Evolutionary conservation across 2,113 vertebrate genomes (phyloP).

Genomic region (Phalacrocorax pelagicus): DNA sequence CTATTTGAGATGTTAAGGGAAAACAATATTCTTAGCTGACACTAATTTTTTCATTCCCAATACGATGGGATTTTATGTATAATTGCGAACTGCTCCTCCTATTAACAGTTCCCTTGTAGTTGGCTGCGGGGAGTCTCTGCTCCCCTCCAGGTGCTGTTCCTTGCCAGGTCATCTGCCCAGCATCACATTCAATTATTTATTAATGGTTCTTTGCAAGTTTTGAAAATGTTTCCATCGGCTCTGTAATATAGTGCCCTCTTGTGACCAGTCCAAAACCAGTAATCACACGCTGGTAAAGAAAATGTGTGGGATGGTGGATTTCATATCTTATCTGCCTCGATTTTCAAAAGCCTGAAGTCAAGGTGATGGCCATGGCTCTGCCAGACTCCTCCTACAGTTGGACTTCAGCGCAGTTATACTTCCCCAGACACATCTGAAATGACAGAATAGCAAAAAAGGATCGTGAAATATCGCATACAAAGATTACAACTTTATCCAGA

Average conservation of each 20-base stretch:
- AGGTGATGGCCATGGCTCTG: not conserved
- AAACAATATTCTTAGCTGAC: not conserved
- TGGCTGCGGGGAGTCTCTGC: not conserved
- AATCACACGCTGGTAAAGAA: accelerated
- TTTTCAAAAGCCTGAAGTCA: not conserved
- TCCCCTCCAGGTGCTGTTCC: not conserved
- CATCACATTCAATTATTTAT: not conserved
- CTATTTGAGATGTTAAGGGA: not conserved
- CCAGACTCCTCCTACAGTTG: not conserved
- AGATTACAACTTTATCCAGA: not conserved
- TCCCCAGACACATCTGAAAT: not conserved
- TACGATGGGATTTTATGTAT: accelerated
- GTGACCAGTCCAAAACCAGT: not conserved
- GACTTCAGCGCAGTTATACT: not conserved
- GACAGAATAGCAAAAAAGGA: not conserved
- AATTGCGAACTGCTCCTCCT: not conserved
- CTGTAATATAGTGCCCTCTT: conserved; percentile 57
- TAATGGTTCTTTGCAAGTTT: not conserved
- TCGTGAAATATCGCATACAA: not conserved
- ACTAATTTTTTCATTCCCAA: not conserved
- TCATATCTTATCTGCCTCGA: not conserved
- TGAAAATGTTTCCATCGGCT: not conserved
- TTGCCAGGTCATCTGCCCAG: not conserved
- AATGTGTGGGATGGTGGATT: not conserved
- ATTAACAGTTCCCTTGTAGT: accelerated